Base-by-base conservation (phyloP, 92 coral and sea anemone genomes). In the Metridium senile region DNA sequence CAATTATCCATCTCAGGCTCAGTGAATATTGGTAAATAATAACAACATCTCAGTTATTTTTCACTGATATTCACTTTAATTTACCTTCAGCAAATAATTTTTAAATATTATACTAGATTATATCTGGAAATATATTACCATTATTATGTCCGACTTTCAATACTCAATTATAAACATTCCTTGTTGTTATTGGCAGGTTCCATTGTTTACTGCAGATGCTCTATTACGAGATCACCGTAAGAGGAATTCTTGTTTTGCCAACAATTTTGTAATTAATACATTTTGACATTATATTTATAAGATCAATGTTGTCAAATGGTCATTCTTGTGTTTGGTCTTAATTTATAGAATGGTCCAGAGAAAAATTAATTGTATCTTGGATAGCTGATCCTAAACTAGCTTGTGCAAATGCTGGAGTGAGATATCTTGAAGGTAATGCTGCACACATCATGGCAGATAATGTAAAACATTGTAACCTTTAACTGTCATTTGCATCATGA, bases 351-450 rank as follows among this genome's bases (percentile, higher is more conserved):
- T 96, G 99, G 99, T 96, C 99, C 43, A 88, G 93, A 51, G 99
- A 96, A 61, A 76, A 86, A 21, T 76, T 96, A 27, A 86, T 96
- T 65, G 99, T 93, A 27, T 97, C 97, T 7, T 96, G 99, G 99
- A 96, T 96, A 89, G 53, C 85, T 13, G 96, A 92, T 52, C 94
- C 99, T 35, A 89, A 86, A 17, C 82, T 87, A 1, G 97, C 99
- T 19, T 96, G 99, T 74, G 96, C 89, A 58, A 92, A 85, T 27
- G 99, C 99, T 29, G 99, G 99, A 25, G 99, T 96, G 19, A 89
- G 85, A 30, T 86, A 86, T 13, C 93, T 89, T 1, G 93, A 93
- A 59, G 91, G 99, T 92, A 49, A 78, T 88, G 22, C 18, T 3
- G 13, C 49, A 39, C 49, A 39, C 49, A 7, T 13, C 1, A 54